These are phyloP conservation scores for Erebia epiphron DNA, from an alignment of 2,888 invertebrate genomes.

Conservation along the genomic window DNA sequence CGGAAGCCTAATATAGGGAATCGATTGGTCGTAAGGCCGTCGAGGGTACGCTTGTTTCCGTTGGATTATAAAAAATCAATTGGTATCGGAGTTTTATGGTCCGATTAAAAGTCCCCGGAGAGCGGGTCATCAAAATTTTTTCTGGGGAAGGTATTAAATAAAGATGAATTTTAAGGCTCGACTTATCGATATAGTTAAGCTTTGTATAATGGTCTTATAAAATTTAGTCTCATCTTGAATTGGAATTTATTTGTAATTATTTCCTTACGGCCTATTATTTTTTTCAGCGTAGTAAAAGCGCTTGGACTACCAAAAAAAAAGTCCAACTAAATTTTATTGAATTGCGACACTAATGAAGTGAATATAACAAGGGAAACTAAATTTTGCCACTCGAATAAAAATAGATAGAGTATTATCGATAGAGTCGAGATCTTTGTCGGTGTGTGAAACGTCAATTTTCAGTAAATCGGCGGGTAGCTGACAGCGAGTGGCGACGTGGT, in stretches of 20 bases:
- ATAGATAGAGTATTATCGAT: constrained; percentile 51
- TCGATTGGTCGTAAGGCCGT: constrained; percentile 72
- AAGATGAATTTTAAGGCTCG: constrained; percentile 21
- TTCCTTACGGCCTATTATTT: background rate
- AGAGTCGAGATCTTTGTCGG: constrained; percentile 52
- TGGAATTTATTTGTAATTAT: background rate
- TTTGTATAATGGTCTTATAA: constrained; percentile 7
- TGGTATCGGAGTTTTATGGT: constrained; percentile 36
- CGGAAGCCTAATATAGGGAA: constrained; percentile 75
- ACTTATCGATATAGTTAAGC: constrained; percentile 16
- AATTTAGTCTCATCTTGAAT: constrained; percentile 9
- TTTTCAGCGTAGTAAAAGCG: background rate
- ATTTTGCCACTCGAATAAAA: constrained; percentile 45
- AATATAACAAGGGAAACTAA: constrained; percentile 25
- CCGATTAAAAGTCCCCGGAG: constrained; percentile 34
- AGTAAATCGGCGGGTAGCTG: constrained; percentile 65
- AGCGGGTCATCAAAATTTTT: constrained; percentile 28
- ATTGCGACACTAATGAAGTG: constrained; percentile 23
- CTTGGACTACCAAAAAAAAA: background rate
- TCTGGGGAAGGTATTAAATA: constrained; percentile 19
- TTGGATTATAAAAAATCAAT: constrained; percentile 53
- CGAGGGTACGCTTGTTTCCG: constrained; percentile 63
- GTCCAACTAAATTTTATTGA: background rate
- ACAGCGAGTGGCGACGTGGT: constrained; percentile 55
- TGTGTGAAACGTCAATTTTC: constrained; percentile 64